These are phyloP conservation scores for Drosophila antonietae DNA, from an alignment of 2,888 invertebrate species.

Conservation along the genomic window DNA sequence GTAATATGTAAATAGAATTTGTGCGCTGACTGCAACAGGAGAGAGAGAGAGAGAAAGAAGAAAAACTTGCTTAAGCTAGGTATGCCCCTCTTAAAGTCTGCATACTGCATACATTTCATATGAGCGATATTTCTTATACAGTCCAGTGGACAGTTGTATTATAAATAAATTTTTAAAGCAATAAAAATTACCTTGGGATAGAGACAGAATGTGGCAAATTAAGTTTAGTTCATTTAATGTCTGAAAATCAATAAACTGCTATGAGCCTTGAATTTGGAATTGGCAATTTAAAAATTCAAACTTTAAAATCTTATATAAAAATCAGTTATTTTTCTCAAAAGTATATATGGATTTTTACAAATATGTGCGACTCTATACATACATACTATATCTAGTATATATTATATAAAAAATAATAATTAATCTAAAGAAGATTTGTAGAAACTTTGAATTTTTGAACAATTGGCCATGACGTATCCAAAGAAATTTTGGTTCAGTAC, in stretches of 20 bases:
- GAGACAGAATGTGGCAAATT: neutral
- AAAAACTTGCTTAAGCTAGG: constrained; percentile 2
- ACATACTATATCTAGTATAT: too few relatives aligned
- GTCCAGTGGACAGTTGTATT: neutral
- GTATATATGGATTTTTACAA: too few relatives aligned
- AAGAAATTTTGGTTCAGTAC: too few relatives aligned
- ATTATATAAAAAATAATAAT: too few relatives aligned
- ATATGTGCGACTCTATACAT: too few relatives aligned
- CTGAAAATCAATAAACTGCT: neutral
- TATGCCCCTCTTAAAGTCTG: constrained; percentile 9
- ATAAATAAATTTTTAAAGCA: constrained; percentile 4
- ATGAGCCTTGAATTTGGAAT: neutral
- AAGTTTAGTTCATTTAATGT: neutral
- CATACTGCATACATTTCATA: constrained; percentile 6
- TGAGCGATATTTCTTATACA: constrained; percentile 4
- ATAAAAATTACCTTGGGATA: neutral
- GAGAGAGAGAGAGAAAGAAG: neutral
- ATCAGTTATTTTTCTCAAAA: too few relatives aligned
- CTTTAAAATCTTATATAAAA: too few relatives aligned
- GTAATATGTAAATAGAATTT: constrained; percentile 64
- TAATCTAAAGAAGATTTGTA: too few relatives aligned
- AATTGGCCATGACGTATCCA: too few relatives aligned
- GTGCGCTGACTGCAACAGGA: constrained; percentile 40
- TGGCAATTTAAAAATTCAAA: too few relatives aligned
- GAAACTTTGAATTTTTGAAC: too few relatives aligned